Evolutionary conservation across 2,113 vertebrate species (phyloP).

Genomic region (Prolemur simus): DNA sequence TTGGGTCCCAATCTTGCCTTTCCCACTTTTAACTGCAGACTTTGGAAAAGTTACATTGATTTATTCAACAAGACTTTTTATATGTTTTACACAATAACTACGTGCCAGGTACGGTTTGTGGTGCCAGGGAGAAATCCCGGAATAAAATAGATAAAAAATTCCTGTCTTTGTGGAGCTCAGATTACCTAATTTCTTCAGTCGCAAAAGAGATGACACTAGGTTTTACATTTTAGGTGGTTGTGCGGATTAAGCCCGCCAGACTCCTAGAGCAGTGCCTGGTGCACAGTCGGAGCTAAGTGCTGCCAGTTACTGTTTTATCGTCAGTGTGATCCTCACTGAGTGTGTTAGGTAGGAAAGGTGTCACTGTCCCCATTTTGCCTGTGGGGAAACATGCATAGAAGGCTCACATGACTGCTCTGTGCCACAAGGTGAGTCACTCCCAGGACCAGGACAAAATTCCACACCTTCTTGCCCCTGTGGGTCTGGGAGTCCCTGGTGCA

Average conservation of each 20-base stretch:
- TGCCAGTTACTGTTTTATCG: neutral
- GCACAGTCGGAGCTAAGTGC: neutral
- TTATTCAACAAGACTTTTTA: neutral
- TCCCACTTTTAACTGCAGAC: neutral
- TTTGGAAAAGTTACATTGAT: neutral
- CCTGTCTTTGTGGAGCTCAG: neutral
- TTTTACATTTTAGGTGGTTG: neutral
- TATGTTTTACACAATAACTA: neutral
- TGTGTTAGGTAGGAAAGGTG: neutral
- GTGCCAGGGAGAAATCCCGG: neutral
- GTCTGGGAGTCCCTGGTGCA: neutral
- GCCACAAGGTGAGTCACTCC: neutral
- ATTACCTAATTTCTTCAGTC: neutral
- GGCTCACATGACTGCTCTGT: neutral
- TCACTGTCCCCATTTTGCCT: neutral
- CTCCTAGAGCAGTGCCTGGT: neutral
- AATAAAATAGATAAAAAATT: neutral
- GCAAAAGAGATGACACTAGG: neutral
- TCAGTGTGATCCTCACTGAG: rapidly evolving
- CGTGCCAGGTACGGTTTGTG: neutral
- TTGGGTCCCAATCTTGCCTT: neutral
- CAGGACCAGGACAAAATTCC: neutral
- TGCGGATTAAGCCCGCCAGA: neutral
- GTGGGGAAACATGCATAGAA: neutral
- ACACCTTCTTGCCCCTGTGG: neutral